Evolutionary conservation across 1,140 invertebrate genomes (phyloP).

Genomic region (Scaptomyza montana): DNA sequence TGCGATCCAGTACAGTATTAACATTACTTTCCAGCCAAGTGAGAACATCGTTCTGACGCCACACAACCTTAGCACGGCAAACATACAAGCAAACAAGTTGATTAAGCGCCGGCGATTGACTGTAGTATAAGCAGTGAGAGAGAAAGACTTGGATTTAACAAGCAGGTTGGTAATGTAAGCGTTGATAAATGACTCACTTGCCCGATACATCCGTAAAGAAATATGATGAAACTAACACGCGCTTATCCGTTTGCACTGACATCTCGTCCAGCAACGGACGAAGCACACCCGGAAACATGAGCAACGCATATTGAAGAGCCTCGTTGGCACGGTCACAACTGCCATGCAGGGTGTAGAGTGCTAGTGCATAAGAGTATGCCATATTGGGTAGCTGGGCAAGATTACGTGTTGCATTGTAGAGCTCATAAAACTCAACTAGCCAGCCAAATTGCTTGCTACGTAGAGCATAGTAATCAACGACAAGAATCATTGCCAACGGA

Average conservation of each 20-base stretch:
- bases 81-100: slow-evolving; percentile 91
- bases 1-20: slow-evolving; percentile 86
- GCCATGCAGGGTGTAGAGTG: slow-evolving; percentile 87
- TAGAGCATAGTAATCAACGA: slow-evolving; percentile 95
- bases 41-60: slow-evolving; percentile 91
- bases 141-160: slow-evolving; percentile 48
- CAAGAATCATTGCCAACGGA: slow-evolving; percentile 91
- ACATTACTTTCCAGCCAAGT: slow-evolving; percentile 91
- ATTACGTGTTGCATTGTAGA: slow-evolving; percentile 88
- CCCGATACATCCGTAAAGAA: slow-evolving; percentile 82
- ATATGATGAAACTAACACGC: slow-evolving; percentile 86
- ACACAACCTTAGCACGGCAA: slow-evolving; percentile 89
- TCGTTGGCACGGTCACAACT: slow-evolving; percentile 85
- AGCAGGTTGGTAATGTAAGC: neutral
- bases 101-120: slow-evolving; percentile 87
- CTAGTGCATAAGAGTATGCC: slow-evolving; percentile 92
- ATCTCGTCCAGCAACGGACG: slow-evolving; percentile 91
- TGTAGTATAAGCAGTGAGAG: slow-evolving; percentile 52
- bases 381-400: slow-evolving; percentile 94
- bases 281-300: slow-evolving; percentile 93
- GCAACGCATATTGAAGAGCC: slow-evolving; percentile 90
- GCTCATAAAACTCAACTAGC: slow-evolving; percentile 89
- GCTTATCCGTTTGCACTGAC: slow-evolving; percentile 88
- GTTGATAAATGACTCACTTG: slow-evolving; percentile 54
- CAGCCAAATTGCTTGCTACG: slow-evolving; percentile 92